Conservation (phyloP, 2,113 vertebrate genomes). For the Chrysochloris asiatica region DNA sequence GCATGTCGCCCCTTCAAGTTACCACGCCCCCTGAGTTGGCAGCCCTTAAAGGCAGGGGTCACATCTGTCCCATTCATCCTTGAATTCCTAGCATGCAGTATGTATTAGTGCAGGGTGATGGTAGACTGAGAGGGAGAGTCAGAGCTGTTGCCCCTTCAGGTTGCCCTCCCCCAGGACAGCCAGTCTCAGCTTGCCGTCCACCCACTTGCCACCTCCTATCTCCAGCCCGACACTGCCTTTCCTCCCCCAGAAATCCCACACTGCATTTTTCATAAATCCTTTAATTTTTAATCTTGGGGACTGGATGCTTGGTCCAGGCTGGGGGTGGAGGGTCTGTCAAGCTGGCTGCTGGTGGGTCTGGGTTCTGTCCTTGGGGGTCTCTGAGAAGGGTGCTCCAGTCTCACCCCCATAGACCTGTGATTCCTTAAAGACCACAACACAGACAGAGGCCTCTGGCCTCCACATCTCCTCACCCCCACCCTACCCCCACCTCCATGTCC, state of each 20-base stretch:
- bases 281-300: constrained; percentile 68
- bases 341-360: neutral
- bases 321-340: neutral
- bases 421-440: constrained; percentile 60
- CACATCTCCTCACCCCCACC: neutral
- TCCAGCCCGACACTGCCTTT: neutral
- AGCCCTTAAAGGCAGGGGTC: too few relatives aligned
- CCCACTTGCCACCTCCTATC: neutral
- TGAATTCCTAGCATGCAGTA: constrained; percentile 13
- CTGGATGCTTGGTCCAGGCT: neutral
- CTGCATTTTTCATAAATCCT: constrained; percentile 47
- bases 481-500: neutral
- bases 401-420: constrained; percentile 10
- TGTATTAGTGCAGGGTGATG: neutral
- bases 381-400: constrained; percentile 34
- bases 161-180: too few relatives aligned
- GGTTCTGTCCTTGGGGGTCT: constrained; percentile 3
- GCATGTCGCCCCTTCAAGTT: neutral
- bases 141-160: neutral
- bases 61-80: neutral
- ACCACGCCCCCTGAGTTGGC: rapidly evolving
- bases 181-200: neutral
- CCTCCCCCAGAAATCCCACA: neutral
- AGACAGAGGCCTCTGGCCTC: neutral
- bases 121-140: neutral